Conservation (phyloP, 2,797 vertebrate genomes). For the Fundulus diaphanus region DNA sequence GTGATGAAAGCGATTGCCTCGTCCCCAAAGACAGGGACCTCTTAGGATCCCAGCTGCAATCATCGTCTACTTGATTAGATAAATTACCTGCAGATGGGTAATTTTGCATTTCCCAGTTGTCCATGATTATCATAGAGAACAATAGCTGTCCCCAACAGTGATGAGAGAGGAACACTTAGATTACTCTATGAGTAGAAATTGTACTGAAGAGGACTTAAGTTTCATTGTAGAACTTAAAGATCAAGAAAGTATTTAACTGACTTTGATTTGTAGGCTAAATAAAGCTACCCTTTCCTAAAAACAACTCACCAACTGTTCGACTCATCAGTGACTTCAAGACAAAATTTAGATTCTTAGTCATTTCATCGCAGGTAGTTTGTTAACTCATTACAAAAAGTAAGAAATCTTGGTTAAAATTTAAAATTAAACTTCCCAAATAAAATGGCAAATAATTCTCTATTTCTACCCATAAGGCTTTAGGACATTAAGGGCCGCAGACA, state of each 20-base stretch:
- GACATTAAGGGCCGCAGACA: not conserved
- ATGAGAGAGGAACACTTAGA: not conserved
- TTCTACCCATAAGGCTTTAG: not conserved
- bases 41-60: conserved; percentile 57
- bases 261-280: not conserved
- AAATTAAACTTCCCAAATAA: not conserved
- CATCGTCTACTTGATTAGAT: conserved; percentile 61
- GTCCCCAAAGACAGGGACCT: not conserved
- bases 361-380: not conserved
- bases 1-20: conserved; percentile 31
- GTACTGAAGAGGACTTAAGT: not conserved
- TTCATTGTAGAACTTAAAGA: not conserved
- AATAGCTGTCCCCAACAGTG: not conserved
- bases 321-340: not conserved
- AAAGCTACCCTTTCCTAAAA: not conserved
- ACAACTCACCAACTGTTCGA: not conserved
- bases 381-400: not conserved
- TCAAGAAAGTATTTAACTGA: not conserved
- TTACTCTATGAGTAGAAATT: not conserved
- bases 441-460: not conserved
- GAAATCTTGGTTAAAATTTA: not conserved
- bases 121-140: conserved; percentile 30
- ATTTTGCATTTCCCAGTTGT: conserved; percentile 32
- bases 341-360: not conserved
- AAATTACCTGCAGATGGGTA: conserved; percentile 62